Conservation (phyloP, 2,888 invertebrate species). For the Agonopterix alstromeriana region DNA sequence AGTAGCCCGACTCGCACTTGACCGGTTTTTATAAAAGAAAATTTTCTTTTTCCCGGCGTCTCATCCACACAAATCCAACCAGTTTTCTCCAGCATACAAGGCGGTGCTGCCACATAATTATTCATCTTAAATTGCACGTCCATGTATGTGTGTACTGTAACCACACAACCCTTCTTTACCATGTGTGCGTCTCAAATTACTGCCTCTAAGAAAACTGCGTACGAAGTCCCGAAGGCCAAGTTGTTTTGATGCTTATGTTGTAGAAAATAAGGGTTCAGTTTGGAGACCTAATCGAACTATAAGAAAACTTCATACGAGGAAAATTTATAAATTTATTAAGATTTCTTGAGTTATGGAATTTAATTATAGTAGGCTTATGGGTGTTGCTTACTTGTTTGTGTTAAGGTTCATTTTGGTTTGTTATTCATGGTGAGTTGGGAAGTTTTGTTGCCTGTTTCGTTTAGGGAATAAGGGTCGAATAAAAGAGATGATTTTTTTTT, state of each 20-base stretch:
- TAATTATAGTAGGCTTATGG: constrained; percentile 28
- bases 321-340: constrained; percentile 73
- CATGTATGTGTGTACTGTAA: constrained; percentile 42
- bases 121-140: constrained; percentile 75
- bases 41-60: constrained; percentile 6
- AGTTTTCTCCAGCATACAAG: constrained; percentile 51
- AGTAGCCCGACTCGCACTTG: too few relatives aligned
- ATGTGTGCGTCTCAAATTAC: constrained; percentile 51
- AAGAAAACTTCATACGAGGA: constrained; percentile 25
- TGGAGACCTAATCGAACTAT: background rate
- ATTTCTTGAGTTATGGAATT: constrained; percentile 38
- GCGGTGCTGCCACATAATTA: constrained; percentile 74
- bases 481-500: too few relatives aligned
- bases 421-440: too few relatives aligned
- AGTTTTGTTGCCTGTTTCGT: too few relatives aligned
- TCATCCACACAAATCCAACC: constrained; percentile 30
- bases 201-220: constrained; percentile 43
- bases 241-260: too few relatives aligned
- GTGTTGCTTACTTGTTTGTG: too few relatives aligned
- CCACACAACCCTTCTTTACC: constrained; percentile 4
- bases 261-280: too few relatives aligned
- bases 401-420: too few relatives aligned
- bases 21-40: background rate
- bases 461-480: too few relatives aligned
- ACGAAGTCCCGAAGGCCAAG: too few relatives aligned